Evolutionary conservation across 2,797 vertebrate species (phyloP), one percentile per base, ranked within the genome.

Genomic region (Chelidonichthys spinosus): DNA sequence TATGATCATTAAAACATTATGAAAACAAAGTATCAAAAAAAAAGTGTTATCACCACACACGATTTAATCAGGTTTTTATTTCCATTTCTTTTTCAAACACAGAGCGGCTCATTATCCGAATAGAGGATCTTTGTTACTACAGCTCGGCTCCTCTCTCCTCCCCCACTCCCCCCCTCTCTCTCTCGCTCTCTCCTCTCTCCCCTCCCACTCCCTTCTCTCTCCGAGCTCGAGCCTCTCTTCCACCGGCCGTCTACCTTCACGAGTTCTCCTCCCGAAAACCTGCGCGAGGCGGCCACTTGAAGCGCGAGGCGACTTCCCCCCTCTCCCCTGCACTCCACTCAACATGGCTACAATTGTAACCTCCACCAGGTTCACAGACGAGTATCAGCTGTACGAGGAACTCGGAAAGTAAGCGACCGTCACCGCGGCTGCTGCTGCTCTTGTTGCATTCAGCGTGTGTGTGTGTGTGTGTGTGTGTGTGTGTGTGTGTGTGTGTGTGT

Each of bases 371-470:
- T 98, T 98, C 92, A 97, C 97, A 78, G 97, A 98, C 93, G 97
- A 98, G 82, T 97, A 98, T 83, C 97, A 98, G 95, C 97, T 98
- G 83, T 98, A 96, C 90, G 97, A 98, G 92, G 97, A 98, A 90
- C 97, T 98, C 89, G 97, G 97, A 95, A 98, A 98, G 97, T 98
- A 97, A 97, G 97, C 64, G 65, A 82, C 74, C 78, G 64, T 36
- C 73, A 63, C 50, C 64, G 13, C 47, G 53, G 72, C 76, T 14
- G 44, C 76, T 53, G 72, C 76, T 14, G 44, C 76, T 79, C 84
- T 85, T 89, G 85, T 86, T 90, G 87, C 84, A 58, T 91, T 77
- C 76, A 68, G 60, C 42, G 53, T 58, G 46, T 63, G 60, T 69
- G 53, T 54, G 66, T 25, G 32, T 47, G 70, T 78, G 52, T 53